Conservation (phyloP, 1,140 invertebrate species). For the Trichonephila clavata region DNA sequence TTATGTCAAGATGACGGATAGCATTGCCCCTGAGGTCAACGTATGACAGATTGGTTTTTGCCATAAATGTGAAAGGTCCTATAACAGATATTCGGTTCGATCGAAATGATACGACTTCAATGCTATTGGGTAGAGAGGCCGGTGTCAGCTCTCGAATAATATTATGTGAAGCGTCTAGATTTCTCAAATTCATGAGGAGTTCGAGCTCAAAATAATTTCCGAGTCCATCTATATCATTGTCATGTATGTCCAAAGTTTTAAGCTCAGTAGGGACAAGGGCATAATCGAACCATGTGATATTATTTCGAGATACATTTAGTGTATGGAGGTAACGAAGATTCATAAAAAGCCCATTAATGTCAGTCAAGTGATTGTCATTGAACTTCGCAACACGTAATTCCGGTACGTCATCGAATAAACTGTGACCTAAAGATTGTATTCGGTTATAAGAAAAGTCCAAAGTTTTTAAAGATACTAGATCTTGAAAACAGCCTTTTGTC, state of each 20-base stretch:
- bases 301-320: conserved; percentile 95
- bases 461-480: conserved; percentile 90
- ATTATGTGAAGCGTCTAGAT: conserved; percentile 90
- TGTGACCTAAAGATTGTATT: conserved; percentile 90
- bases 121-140: conserved; percentile 87
- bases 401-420: conserved; percentile 89
- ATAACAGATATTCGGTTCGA: conserved; percentile 90
- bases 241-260: conserved; percentile 94
- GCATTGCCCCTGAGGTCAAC: conserved; percentile 95
- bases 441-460: conserved; percentile 94
- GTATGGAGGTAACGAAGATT: conserved; percentile 90
- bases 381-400: conserved; percentile 92
- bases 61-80: conserved; percentile 90
- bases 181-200: conserved; percentile 83
- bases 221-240: conserved; percentile 91
- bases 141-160: conserved; percentile 88
- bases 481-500: conserved; percentile 88
- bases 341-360: conserved; percentile 92
- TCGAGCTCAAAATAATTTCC: conserved; percentile 91
- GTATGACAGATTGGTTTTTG: conserved; percentile 90
- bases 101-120: conserved; percentile 90
- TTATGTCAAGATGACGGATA: conserved; percentile 90
- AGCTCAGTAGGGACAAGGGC: conserved; percentile 89
- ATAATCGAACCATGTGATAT: conserved; percentile 94
- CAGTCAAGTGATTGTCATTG: conserved; percentile 91